A percentile compares a stretch with the other conserved stretches of the same genome.
Evolutionary conservation across 2,888 invertebrate species (phyloP).

Genomic region (Cheilosia urbana): DNA sequence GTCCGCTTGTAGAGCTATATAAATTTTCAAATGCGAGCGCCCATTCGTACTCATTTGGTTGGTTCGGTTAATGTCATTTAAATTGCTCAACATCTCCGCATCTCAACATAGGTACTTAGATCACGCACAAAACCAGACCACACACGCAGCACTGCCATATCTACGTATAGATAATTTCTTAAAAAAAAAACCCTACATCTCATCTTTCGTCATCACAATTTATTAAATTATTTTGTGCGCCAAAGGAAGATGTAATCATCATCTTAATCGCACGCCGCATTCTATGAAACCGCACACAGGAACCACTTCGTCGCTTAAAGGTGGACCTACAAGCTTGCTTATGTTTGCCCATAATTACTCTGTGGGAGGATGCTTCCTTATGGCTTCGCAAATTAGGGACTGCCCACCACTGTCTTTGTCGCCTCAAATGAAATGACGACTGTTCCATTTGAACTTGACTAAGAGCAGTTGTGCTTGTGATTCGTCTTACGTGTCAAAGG

Average conservation of each 20-base stretch:
- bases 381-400: conserved; percentile 47
- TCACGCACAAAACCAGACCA: conserved; percentile 71
- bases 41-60: conserved; percentile 44
- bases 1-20: background rate
- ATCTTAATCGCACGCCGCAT: conserved; percentile 27
- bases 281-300: background rate
- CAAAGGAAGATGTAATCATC: conserved; percentile 71
- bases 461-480: conserved; percentile 6
- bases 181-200: background rate
- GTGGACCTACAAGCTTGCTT: background rate
- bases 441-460: conserved; percentile 37
- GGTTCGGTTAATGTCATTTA: conserved; percentile 70
- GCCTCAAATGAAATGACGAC: conserved; percentile 34
- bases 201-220: conserved; percentile 64
- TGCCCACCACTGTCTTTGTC: too few species aligned
- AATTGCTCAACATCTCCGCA: conserved; percentile 51
- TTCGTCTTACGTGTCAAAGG: conserved; percentile 31
- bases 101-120: conserved; percentile 49
- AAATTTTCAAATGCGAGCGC: conserved; percentile 16
- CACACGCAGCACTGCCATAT: conserved; percentile 53
- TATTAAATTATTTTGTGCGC: conserved; percentile 68
- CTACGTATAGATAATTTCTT: conserved; percentile 14
- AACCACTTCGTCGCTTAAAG: conserved; percentile 25
- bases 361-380: conserved; percentile 55
- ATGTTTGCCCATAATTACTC: conserved; percentile 45